Base-by-base conservation (phyloP, 2,888 invertebrate species). In the Meta bourneti region DNA sequence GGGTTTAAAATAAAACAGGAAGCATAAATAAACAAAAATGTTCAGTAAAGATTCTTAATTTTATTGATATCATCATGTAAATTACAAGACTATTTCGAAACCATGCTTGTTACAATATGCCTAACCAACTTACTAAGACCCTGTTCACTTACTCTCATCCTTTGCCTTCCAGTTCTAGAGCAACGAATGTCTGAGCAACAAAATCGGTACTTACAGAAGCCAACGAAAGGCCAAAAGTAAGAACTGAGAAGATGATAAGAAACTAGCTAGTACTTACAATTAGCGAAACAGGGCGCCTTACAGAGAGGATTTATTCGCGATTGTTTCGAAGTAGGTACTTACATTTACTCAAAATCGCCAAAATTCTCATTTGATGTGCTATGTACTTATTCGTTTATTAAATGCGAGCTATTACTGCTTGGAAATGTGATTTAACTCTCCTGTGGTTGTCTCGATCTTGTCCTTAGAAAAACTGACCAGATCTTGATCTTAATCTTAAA, bases 171-270 rank as follows among this genome's bases (percentile, higher is more conserved):
- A 72, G 19, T 71, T 89, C 82, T 79, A 78, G 81, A 82, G n/a
- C 48, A 20, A 51, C 54, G 13, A 72, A 19, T 16, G 51, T 51
- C 61, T 83, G 71, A 78, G 16, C 69, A 71, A 83, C 34, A 52
- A 78, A 89, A 89, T 34, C 54, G 19, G 70, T 89, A 89, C 89
- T 89, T 89, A 89, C 89, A 89, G 34, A 54, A 86, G 86, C 86
- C 86, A 11, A 16, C 75, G 9, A 75, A 20, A 9, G 88, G 80
- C 75, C 61, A 88, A 87, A 71, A 69, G 61, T 20, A 19, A 79
- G 72, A 71, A 71, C 86, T 78, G n/a, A 13, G 19, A 69, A 78
- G 78, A 34, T 34, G 77, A 83, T 69, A 78, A 54, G n/a, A 52
- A 52, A 34, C 13, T 11, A 79, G 71, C 20, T n/a, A 74, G 52